phyloP scores from a whole-genome alignment of 1,140 invertebrate genomes.

The Maniola jurtina region DNA sequence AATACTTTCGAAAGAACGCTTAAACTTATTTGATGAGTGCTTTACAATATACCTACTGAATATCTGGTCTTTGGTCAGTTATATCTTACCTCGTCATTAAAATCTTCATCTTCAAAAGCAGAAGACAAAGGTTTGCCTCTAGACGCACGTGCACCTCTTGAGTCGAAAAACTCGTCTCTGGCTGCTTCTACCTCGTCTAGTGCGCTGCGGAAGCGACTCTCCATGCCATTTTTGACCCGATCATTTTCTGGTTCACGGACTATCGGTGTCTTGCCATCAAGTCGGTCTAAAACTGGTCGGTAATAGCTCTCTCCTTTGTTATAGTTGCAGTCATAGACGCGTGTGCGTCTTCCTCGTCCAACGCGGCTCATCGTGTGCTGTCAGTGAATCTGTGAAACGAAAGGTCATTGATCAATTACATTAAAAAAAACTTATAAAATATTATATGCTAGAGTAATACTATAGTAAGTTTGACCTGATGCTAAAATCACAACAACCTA shows the following conservation, averaged over 20 bases:
- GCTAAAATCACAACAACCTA: no score
- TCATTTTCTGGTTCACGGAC: slow-evolving; percentile 65
- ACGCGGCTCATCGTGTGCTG: slow-evolving; percentile 55
- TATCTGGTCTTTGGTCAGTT: background rate
- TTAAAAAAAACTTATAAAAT: background rate
- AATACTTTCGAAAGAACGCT: no score
- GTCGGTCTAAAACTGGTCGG: slow-evolving; percentile 84
- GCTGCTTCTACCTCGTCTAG: slow-evolving; percentile 72
- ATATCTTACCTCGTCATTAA: slow-evolving; percentile 69
- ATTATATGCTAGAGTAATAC: background rate
- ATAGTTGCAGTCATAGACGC: slow-evolving; percentile 89
- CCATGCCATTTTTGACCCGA: slow-evolving; percentile 58
- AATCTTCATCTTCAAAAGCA: slow-evolving; percentile 71
- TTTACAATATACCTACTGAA: no score
- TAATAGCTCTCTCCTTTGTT: slow-evolving; percentile 89
- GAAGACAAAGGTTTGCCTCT: slow-evolving; percentile 68
- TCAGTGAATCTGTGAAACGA: slow-evolving; percentile 9
- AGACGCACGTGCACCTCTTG: slow-evolving; percentile 67
- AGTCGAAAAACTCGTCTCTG: slow-evolving; percentile 68
- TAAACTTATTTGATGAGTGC: no score
- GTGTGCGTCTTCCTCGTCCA: slow-evolving; percentile 83
- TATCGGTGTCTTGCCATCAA: slow-evolving; percentile 85
- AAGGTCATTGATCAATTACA: no score
- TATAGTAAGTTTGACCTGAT: no score
- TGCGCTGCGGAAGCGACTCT: slow-evolving; percentile 75